Conservation (phyloP, 1,140 invertebrate genomes). For the Cylas formicarius region DNA sequence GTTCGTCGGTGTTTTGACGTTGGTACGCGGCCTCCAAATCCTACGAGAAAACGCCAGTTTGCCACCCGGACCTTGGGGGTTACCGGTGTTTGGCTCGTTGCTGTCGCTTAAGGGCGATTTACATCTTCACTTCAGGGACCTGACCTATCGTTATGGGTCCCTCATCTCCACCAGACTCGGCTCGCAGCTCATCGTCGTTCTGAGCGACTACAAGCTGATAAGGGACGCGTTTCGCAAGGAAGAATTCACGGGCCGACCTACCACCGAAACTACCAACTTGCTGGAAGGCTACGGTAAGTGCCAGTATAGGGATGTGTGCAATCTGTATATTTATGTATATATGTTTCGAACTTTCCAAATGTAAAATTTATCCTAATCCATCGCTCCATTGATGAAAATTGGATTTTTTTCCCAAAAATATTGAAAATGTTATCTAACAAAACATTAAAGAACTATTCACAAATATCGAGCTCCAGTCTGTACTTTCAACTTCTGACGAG, state of each 20-base stretch:
- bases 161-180: conserved; percentile 77
- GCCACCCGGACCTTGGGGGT: conserved; percentile 79
- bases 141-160: conserved; percentile 69
- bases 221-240: conserved; percentile 75
- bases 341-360: too few relatives aligned
- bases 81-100: conserved; percentile 75
- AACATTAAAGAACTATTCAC: too few relatives aligned
- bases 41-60: conserved; percentile 50
- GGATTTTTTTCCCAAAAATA: too few relatives aligned
- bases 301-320: background rate
- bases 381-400: background rate
- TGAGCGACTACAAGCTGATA: conserved; percentile 78
- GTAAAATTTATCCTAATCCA: background rate
- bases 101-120: conserved; percentile 68
- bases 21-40: conserved; percentile 47
- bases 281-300: conserved; percentile 82
- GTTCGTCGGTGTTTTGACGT: conserved; percentile 48
- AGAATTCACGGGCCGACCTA: conserved; percentile 79
- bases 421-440: too few relatives aligned
- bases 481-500: too few relatives aligned
- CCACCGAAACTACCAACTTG: conserved; percentile 75
- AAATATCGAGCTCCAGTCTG: too few relatives aligned
- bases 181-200: conserved; percentile 71
- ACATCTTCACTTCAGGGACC: conserved; percentile 67
- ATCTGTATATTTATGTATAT: too few relatives aligned